Evolutionary conservation across 2,888 invertebrate genomes (phyloP), one percentile per base, ranked within the genome.

Genomic region (Tetanocera ferruginea): DNA sequence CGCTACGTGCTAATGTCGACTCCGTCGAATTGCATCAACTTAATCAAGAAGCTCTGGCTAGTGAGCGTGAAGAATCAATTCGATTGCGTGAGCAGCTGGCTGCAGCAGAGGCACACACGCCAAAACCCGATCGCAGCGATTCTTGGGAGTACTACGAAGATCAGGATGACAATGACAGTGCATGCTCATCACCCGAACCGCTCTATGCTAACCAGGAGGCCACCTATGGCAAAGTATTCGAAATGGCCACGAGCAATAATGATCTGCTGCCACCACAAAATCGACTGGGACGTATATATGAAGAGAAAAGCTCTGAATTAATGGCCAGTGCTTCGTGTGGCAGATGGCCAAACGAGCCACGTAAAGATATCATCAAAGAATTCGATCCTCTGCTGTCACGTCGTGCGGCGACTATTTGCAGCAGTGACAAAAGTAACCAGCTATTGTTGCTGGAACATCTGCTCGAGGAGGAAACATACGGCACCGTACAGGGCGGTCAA

Each of bases 391-490:
- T 93, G 31, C 82, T 80, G 69, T 85, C 81, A 25, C 83, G 81
- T 79, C 88, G 82, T 77, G 84, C 83, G 78, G 77, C 88, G 72
- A 83, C 86, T 70, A 79, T 89, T 80, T 80, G 86, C 78, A 81
- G 81, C 6, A 85, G 84, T 25, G 86, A 87, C 60, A 84, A 93
- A 80, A 93, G 92, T 80, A 93, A 93, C 87, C 93, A 94, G 85
- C 85, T 94, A 60, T 88, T 93, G 82, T 86, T 94, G 28, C 86
- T 95, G 31, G 94, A 95, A 86, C 92, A 94, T 71, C 91, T 94
- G 73, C 88, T 95, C 11, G 93, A 93, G 79, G 93, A 93, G 55
- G 94, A 94, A 80, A 92, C 94, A 25, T 93, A 94, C 83, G 93
- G 93, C 6, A 92, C 92, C 64, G 91, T 93, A 5, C 89, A 90